Evolutionary conservation across 2,888 invertebrate genomes (phyloP).

Genomic region (Apotomis capreana): DNA sequence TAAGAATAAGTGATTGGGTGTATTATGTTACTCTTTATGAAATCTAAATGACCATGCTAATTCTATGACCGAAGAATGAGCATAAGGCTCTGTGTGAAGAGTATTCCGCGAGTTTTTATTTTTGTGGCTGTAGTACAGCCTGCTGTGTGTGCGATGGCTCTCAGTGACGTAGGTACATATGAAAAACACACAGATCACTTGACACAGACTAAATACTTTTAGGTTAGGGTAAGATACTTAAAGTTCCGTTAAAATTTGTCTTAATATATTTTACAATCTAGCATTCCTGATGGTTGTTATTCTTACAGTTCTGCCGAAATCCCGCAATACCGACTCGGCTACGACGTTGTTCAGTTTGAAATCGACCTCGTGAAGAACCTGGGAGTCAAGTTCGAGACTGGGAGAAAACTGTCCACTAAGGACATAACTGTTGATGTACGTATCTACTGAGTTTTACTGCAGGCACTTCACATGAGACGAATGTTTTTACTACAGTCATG

Average conservation of each 20-base stretch:
- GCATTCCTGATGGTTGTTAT: neutral
- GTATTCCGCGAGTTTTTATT: too few species aligned
- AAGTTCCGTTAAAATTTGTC: too few species aligned
- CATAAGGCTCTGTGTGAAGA: too few species aligned
- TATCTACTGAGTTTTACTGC: constrained; percentile 42
- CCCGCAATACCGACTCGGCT: constrained; percentile 98
- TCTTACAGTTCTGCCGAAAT: constrained; percentile 94
- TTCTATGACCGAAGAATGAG: too few species aligned
- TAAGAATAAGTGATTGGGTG: constrained; percentile 55
- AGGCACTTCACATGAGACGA: too few species aligned
- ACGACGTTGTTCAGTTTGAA: constrained; percentile 96
- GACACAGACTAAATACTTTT: too few species aligned
- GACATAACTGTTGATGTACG: constrained; percentile 89
- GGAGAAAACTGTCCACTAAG: constrained; percentile 86
- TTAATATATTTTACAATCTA: too few species aligned
- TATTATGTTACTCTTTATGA: neutral
- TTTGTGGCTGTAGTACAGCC: too few species aligned
- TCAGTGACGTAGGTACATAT: too few species aligned
- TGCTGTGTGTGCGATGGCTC: too few species aligned
- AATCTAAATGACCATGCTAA: neutral
- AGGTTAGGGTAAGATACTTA: too few species aligned
- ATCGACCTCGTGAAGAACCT: constrained; percentile 95
- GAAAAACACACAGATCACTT: too few species aligned
- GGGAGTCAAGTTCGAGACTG: constrained; percentile 93
- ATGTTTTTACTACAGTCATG: neutral